Conservation (phyloP, 2,888 invertebrate genomes). For the Acronicta leporina region DNA sequence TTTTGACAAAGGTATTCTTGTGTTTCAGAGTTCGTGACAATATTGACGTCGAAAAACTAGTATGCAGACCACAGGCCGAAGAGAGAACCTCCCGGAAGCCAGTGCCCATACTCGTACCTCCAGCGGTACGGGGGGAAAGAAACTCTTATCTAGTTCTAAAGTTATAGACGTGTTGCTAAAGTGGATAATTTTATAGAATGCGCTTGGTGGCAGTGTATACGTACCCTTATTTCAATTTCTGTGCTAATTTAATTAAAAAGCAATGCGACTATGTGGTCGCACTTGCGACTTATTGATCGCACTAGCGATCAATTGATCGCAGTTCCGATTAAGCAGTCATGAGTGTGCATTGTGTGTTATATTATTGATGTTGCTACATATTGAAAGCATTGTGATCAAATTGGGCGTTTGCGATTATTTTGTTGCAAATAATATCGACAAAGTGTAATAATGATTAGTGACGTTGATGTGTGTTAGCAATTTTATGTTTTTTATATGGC, state of each 20-base stretch:
- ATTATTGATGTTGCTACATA: conserved; percentile 1
- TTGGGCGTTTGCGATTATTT: conserved; percentile 11
- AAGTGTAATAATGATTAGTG: conserved; percentile 37
- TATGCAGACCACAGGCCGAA: conserved; percentile 83
- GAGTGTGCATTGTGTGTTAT: not conserved
- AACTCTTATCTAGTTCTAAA: conserved; percentile 80
- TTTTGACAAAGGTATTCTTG: not conserved
- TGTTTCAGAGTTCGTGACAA: conserved; percentile 95
- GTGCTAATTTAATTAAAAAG: conserved; percentile 19
- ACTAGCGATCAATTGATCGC: conserved; percentile 14
- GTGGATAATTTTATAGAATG: conserved; percentile 61
- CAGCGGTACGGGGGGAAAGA: conserved; percentile 80
- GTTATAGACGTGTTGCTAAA: conserved; percentile 64
- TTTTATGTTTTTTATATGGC: conserved; percentile 28
- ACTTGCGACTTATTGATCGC: not conserved
- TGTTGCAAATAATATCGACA: conserved; percentile 7
- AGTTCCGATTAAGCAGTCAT: conserved; percentile 5
- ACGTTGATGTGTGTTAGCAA: conserved; percentile 32
- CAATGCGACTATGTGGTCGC: not conserved
- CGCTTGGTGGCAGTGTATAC: conserved; percentile 80
- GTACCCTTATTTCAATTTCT: conserved; percentile 58
- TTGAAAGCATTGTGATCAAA: not conserved
- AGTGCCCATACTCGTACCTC: conserved; percentile 70
- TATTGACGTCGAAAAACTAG: conserved; percentile 95
- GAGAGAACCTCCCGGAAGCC: conserved; percentile 76